Percentiles rank a stretch among this genome's conserved stretches.
These are phyloP conservation scores for Apotomis turbidana DNA, from an alignment of 2,888 invertebrate genomes.

Conservation along the genomic window DNA sequence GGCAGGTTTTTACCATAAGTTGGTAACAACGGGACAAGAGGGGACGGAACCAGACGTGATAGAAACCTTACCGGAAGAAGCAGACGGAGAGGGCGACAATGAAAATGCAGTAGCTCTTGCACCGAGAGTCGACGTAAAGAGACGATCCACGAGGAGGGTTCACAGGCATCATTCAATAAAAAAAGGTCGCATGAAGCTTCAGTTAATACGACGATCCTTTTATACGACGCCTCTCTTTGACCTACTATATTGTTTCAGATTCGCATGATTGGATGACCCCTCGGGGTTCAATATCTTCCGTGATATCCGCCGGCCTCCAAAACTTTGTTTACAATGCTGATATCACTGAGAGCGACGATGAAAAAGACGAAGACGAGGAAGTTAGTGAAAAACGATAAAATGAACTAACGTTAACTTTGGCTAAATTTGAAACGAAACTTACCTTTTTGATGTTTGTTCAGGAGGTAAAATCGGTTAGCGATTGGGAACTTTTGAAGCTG, in stretches of 20 bases:
- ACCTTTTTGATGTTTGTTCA: constrained; percentile 43
- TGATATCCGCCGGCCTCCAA: constrained; percentile 71
- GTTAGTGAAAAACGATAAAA: constrained; percentile 48
- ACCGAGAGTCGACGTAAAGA: constrained; percentile 63
- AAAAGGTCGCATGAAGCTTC: constrained; percentile 57
- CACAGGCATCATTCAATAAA: constrained; percentile 71
- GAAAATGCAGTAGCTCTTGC: constrained; percentile 53
- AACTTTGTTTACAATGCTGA: constrained; percentile 71
- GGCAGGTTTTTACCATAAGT: constrained; percentile 77
- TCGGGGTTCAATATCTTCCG: constrained; percentile 73
- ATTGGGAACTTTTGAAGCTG: constrained; percentile 82
- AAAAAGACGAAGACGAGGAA: constrained; percentile 68
- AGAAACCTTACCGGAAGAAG: constrained; percentile 66
- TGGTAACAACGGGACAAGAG: constrained; percentile 86
- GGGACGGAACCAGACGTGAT: constrained; percentile 69
- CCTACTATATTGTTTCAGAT: constrained; percentile 54
- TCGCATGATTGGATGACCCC: constrained; percentile 79
- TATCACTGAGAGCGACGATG: constrained; percentile 63
- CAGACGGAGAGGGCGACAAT: constrained; percentile 57
- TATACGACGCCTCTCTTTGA: background rate
- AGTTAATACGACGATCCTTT: background rate
- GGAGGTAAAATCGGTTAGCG: constrained; percentile 67
- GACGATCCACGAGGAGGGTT: constrained; percentile 66
- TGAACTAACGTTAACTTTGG: too few species aligned
- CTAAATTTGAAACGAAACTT: too few species aligned